A percentile compares a stretch with the other conserved stretches of the same genome.
Evolutionary conservation across 2,888 invertebrate genomes (phyloP).

Genomic region (Campopleginae sp.): DNA sequence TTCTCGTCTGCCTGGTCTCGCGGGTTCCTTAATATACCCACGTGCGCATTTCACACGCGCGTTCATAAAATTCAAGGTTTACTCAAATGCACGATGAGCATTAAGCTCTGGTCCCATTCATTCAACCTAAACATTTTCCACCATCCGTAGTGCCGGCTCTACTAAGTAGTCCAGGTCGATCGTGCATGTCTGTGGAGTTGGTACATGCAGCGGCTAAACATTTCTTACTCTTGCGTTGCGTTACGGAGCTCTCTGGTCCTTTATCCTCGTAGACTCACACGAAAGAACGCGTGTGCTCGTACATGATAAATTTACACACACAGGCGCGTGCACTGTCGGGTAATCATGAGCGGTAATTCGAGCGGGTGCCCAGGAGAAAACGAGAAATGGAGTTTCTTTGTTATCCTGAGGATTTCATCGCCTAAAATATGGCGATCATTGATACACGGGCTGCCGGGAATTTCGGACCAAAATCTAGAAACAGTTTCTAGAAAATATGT

Average conservation of each 20-base stretch:
- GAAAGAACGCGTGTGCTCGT: background rate
- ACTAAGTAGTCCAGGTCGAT: background rate
- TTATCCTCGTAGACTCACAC: background rate
- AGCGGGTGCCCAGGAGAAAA: constrained; percentile 38
- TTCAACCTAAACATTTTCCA: constrained; percentile 18
- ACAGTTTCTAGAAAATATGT: background rate
- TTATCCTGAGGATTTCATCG: constrained; percentile 1
- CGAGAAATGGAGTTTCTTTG: constrained; percentile 17
- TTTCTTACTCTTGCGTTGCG: constrained; percentile 18
- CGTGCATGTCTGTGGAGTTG: constrained; percentile 32
- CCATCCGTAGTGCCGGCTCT: background rate
- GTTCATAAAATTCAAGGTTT: constrained; percentile 57
- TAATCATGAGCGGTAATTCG: constrained; percentile 39
- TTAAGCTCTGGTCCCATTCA: constrained; percentile 27
- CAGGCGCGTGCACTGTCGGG: background rate
- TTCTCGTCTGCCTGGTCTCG: background rate
- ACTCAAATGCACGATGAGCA: constrained; percentile 40
- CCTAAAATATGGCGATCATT: constrained; percentile 7
- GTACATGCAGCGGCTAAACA: constrained; percentile 42
- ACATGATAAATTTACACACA: background rate
- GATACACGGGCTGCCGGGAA: background rate
- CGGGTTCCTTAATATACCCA: constrained; percentile 13
- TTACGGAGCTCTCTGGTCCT: background rate
- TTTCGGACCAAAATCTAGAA: background rate
- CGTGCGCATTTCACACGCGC: constrained; percentile 57